Percentiles rank a stretch among this genome's conserved stretches.
Conservation (phyloP, 2,888 invertebrate species). For the Graphium colonna region DNA sequence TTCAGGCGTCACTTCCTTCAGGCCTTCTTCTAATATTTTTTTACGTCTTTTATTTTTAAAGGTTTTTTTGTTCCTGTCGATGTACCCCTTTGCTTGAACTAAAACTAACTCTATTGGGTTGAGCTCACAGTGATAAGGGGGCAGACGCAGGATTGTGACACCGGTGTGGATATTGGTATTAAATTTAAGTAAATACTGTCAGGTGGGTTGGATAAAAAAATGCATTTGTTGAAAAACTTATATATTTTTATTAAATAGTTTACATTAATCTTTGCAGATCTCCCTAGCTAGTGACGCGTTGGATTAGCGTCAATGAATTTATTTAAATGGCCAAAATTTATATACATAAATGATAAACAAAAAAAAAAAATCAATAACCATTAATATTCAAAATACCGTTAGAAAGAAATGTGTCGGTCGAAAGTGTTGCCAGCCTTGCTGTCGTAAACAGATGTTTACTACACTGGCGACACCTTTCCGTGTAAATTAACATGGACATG, state of each 20-base stretch:
- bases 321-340: conserved; percentile 75
- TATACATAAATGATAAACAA: conserved; percentile 69
- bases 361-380: conserved; percentile 57
- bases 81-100: no score
- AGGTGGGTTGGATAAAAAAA: neutral
- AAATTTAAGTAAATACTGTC: neutral
- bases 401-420: conserved; percentile 25
- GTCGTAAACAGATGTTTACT: conserved; percentile 2
- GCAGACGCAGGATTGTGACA: no score
- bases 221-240: conserved; percentile 66
- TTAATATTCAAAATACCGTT: conserved; percentile 40
- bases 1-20: no score
- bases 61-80: no score
- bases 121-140: no score
- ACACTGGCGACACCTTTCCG: conserved; percentile 30
- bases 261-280: conserved; percentile 78
- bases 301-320: conserved; percentile 71
- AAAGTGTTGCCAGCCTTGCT: conserved; percentile 48
- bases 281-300: conserved; percentile 74
- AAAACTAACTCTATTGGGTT: no score
- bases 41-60: no score
- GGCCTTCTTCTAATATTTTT: no score
- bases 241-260: conserved; percentile 79
- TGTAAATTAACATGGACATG: conserved; percentile 22
- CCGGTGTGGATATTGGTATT: no score